Percentiles rank a stretch among this genome's conserved stretches.
These are phyloP conservation scores for Hipposideros armiger DNA, from an alignment of 2,113 vertebrate genomes.

Conservation along the genomic window DNA sequence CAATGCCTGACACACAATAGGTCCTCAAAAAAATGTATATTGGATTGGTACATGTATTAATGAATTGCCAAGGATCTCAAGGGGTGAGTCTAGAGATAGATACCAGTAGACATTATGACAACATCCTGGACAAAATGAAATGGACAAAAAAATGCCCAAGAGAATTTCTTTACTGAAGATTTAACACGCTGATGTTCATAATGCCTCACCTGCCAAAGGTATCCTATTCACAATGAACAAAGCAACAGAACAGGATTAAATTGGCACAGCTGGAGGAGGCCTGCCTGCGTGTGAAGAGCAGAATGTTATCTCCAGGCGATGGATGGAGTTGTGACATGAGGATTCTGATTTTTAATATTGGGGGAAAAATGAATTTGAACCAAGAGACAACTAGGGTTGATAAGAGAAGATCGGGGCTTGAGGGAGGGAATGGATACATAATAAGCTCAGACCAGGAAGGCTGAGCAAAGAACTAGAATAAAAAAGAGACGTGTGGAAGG, in stretches of 20 bases:
- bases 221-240: conserved; percentile 62
- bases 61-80: conserved; percentile 45
- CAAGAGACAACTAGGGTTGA: conserved; percentile 77
- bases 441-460: conserved; percentile 28
- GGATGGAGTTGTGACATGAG: conserved; percentile 49
- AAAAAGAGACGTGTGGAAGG: neutral
- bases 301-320: conserved; percentile 62
- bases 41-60: neutral
- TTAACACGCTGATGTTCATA: conserved; percentile 55
- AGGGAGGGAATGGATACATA: conserved; percentile 65
- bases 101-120: neutral
- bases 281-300: conserved; percentile 19
- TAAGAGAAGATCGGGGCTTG: conserved; percentile 72
- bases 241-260: conserved; percentile 56
- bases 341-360: conserved; percentile 77
- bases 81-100: neutral
- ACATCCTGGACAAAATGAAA: conserved; percentile 39
- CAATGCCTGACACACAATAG: neutral
- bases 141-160: neutral
- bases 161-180: conserved; percentile 59
- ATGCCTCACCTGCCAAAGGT: conserved; percentile 69
- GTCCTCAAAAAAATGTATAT: neutral
- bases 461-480: neutral
- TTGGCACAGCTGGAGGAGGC: conserved; percentile 55
- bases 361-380: conserved; percentile 77